Evolutionary conservation across 2,797 vertebrate genomes (phyloP).

Genomic region (Myotis daubentonii): DNA sequence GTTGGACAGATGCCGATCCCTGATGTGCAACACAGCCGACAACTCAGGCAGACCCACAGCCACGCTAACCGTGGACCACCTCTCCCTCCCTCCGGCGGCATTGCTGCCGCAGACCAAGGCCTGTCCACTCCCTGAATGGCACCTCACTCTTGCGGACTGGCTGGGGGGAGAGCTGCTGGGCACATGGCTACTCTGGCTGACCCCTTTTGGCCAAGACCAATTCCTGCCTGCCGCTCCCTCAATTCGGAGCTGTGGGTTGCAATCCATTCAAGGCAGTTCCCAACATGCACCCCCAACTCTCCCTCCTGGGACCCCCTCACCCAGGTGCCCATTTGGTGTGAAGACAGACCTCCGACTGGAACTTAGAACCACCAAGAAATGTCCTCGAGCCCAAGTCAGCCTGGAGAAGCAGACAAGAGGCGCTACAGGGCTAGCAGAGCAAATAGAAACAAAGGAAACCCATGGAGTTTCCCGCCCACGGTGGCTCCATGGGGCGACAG

Average conservation of each 20-base stretch:
- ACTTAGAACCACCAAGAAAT: rapidly evolving
- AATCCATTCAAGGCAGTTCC: neutral
- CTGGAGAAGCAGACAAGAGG: neutral
- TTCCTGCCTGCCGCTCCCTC: rapidly evolving
- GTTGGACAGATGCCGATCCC: rapidly evolving
- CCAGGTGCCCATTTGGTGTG: neutral
- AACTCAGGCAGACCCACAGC: rapidly evolving
- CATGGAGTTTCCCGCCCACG: rapidly evolving
- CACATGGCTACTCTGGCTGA: rapidly evolving
- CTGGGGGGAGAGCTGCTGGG: rapidly evolving
- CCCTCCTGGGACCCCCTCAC: too few relatives aligned
- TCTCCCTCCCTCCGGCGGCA: too few relatives aligned
- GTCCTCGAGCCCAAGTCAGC: neutral
- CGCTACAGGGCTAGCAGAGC: neutral
- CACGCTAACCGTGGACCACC: rapidly evolving
- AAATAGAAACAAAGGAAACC: neutral
- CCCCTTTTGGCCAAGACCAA: neutral
- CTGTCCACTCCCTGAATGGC: rapidly evolving
- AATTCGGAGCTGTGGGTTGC: rapidly evolving
- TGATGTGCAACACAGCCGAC: too few relatives aligned
- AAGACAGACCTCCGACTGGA: neutral
- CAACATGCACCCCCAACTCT: neutral
- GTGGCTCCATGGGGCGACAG: rapidly evolving
- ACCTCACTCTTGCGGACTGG: rapidly evolving
- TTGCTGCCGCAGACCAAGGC: neutral